A percentile compares a stretch with the other conserved stretches of the same genome.
These are phyloP conservation scores for Lerista edwardsae DNA, from an alignment of 2,797 vertebrate genomes.

Conservation along the genomic window DNA sequence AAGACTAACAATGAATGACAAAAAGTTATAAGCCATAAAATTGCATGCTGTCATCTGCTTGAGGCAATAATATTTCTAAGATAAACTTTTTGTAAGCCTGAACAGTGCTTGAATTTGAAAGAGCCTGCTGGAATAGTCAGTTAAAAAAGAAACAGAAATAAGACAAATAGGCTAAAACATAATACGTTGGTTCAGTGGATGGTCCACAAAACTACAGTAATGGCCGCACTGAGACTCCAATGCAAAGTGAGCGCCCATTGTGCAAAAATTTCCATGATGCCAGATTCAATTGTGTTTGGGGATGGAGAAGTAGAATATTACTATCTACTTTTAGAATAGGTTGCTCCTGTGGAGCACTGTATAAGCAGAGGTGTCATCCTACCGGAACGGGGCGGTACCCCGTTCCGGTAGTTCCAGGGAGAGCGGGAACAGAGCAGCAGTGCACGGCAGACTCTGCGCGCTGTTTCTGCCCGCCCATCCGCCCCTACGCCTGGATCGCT, in stretches of 20 bases:
- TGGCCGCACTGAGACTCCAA: slow-evolving; percentile 37
- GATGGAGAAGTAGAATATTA: slow-evolving; percentile 7
- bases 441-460: too few species aligned
- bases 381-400: too few species aligned
- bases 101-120: slow-evolving; percentile 43
- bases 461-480: too few species aligned
- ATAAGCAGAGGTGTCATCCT: too few species aligned
- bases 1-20: slow-evolving; percentile 45
- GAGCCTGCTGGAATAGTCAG: slow-evolving; percentile 46
- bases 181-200: slow-evolving; percentile 41
- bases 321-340: background rate
- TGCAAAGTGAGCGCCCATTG: background rate
- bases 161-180: slow-evolving; percentile 45
- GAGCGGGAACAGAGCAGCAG: too few species aligned
- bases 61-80: slow-evolving; percentile 21
- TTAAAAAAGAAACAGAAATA: background rate
- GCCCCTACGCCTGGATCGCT: too few species aligned
- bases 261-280: slow-evolving; percentile 37
- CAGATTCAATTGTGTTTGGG: slow-evolving; percentile 30
- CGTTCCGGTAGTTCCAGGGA: too few species aligned
- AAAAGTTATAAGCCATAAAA: slow-evolving; percentile 52
- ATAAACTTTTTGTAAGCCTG: slow-evolving; percentile 37
- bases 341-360: slow-evolving; percentile 14
- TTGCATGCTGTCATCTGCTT: slow-evolving; percentile 26
- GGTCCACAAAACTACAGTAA: slow-evolving; percentile 37